phyloP scores from a whole-genome alignment of 1,140 invertebrate species.

The Zaprionus capensis region DNA sequence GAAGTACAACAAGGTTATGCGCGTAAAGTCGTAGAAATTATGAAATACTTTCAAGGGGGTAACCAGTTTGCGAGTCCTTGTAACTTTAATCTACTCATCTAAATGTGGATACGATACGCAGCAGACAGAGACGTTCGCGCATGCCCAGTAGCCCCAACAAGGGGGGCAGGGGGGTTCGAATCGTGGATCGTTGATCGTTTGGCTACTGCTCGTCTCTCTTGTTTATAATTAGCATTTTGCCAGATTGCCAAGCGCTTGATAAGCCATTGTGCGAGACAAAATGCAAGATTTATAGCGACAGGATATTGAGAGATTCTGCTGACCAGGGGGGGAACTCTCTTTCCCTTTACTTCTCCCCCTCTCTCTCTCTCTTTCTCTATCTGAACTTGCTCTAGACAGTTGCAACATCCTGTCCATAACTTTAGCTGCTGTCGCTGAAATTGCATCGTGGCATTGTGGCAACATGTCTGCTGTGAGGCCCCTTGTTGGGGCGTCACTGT shows the following conservation, averaged over 20 bases:
- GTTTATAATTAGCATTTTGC: constrained; percentile 82
- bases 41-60: constrained; percentile 60
- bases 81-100: constrained; percentile 31
- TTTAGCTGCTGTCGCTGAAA: constrained; percentile 53
- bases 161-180: constrained; percentile 15
- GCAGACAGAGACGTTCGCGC: constrained; percentile 49
- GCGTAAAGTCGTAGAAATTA: constrained; percentile 41
- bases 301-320: constrained; percentile 74
- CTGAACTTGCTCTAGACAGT: constrained; percentile 38
- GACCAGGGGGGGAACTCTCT: not conserved
- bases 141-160: constrained; percentile 66
- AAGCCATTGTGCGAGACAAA: constrained; percentile 59
- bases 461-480: constrained; percentile 15
- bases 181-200: constrained; percentile 24
- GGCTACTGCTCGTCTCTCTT: constrained; percentile 61
- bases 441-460: constrained; percentile 50
- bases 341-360: not conserved
- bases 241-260: constrained; percentile 68
- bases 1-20: too few relatives aligned
- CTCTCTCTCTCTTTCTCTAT: not conserved
- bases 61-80: constrained; percentile 43
- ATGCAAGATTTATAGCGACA: constrained; percentile 78
- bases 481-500: constrained; percentile 30
- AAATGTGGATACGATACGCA: constrained; percentile 26
- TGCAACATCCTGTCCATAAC: constrained; percentile 75